Base-by-base conservation (phyloP, 2,113 vertebrate species). In the Blennius ocellaris region DNA sequence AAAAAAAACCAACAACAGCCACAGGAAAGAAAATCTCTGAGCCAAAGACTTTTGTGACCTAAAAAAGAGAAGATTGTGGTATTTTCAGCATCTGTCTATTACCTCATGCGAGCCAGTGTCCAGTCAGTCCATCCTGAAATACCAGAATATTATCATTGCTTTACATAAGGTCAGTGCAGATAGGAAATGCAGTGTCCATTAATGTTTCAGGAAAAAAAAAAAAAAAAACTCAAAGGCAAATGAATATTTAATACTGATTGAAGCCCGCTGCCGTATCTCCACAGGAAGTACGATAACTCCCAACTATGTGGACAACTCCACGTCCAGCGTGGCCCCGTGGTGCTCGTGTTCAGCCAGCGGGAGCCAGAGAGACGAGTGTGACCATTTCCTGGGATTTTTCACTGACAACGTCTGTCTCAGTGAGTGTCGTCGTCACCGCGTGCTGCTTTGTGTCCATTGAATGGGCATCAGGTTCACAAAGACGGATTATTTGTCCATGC, bases 211-310 rank as follows among this genome's bases (percentile, higher is more conserved):
- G 17, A 64, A 80, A 66, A 71, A 37, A 14, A 47, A 59, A 59
- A 53, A 64, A 59, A 80, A 63, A 70, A 79, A 58, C 9, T 76
- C 50, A 69, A 41, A 53, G 65, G 49, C 62, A 17, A 45, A 87
- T 90, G 44, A 76, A 85, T 86, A 84, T 87, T 82, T 88, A 69
- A 90, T 82, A 70, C 14, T 71, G 72, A 86, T 62, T 38, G 75
- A 82, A n/a, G 51, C 38, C 41, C 58, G 67, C 38, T 70, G 62
- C 2, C 44, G 8, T 78, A 63, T 85, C 30, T 77, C 75, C 58
- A 41, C 91, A 99, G 97, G 97, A 61, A 98, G 96, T 9, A 86
- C 90, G 30, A 95, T 98, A 91, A 99, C 97, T 47, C 96, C 97
- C 58, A 99, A 99, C 92, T 99, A 97, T 10, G 65, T 97, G 52